Evolutionary conservation across 2,888 invertebrate species (phyloP), one percentile per base, ranked within the genome.

Genomic region (Pyrocoelia pectoralis): DNA sequence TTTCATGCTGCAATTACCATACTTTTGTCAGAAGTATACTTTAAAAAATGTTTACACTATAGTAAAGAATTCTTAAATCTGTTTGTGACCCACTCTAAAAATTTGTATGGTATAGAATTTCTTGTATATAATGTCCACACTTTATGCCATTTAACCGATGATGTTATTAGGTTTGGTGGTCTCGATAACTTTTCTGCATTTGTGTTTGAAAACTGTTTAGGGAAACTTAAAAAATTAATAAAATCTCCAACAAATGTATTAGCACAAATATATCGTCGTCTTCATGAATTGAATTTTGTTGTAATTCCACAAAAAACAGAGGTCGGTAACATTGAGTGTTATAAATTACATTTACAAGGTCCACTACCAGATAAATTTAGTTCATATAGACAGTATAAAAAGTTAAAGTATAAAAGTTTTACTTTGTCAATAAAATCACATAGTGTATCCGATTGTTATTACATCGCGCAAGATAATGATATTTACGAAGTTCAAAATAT

Each of bases 1-100:
- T 33, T 56, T 12, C 51, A 63, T 43, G 62, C 50, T 51, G 60
- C 48, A 10, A 64, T 66, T 56, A 40, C 24, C n/a, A 63, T 56
- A 18, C 19, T 63, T 24, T 10, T 52, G 4, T 56, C 46, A 18
- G 15, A 62, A 56, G 41, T 43, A 46, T 14, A 43, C 15, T 43
- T 13, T 2, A 13, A 13, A 43, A 15, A 15, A 43, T 15, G 13
- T 14, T 14, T 43, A 5, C 52, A 52, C 41, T 12, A 56, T 18
- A 10, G 40, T 14, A 43, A 50, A 13, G 13, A 43, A 13, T 43
- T 13, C 13, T 14, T 13, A 43, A 13, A 28, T 53, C 57, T n/a
- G n/a, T n/a, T n/a, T 53, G 19, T 43, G 33, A 5, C 19, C 33
- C 53, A 57, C 40, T 48, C 43, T 48, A 46, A 55, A 43, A 51